Evolutionary conservation across 2,797 vertebrate species (phyloP).

Genomic region (Premnoplex brunnescens): DNA sequence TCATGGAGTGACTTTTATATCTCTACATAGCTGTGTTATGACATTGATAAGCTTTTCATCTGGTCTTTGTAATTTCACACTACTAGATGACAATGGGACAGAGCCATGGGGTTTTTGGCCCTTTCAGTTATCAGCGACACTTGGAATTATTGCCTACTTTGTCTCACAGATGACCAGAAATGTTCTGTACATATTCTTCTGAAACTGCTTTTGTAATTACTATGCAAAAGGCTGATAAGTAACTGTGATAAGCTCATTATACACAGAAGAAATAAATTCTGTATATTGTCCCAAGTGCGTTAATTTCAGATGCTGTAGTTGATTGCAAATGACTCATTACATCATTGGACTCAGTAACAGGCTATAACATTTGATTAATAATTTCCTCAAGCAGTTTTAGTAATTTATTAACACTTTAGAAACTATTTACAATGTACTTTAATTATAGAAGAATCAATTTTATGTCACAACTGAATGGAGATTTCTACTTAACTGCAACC

Average conservation of each 20-base stretch:
- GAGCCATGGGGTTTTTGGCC: not conserved
- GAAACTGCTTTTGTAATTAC: not conserved
- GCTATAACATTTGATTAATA: slow-evolving; percentile 24
- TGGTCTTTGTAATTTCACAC: not conserved
- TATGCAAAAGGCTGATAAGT: not conserved
- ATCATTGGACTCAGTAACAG: not conserved
- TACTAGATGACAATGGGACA: not conserved
- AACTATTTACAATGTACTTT: slow-evolving; percentile 22
- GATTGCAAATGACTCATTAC: not conserved
- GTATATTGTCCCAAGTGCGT: not conserved
- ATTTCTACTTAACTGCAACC: slow-evolving; percentile 2
- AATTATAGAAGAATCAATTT: not conserved
- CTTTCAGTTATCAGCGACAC: not conserved
- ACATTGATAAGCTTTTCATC: not conserved
- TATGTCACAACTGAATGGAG: slow-evolving; percentile 24
- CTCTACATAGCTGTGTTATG: not conserved
- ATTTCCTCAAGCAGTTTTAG: not conserved
- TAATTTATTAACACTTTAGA: slow-evolving; percentile 44
- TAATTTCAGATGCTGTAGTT: not conserved
- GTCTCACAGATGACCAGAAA: not conserved
- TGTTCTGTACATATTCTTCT: not conserved
- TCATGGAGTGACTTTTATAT: not conserved
- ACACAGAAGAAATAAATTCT: not conserved
- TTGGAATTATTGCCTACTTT: not conserved
- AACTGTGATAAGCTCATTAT: not conserved